phyloP scores from a whole-genome alignment of 2,113 vertebrate species.

The Pollimyrus isidori region DNA sequence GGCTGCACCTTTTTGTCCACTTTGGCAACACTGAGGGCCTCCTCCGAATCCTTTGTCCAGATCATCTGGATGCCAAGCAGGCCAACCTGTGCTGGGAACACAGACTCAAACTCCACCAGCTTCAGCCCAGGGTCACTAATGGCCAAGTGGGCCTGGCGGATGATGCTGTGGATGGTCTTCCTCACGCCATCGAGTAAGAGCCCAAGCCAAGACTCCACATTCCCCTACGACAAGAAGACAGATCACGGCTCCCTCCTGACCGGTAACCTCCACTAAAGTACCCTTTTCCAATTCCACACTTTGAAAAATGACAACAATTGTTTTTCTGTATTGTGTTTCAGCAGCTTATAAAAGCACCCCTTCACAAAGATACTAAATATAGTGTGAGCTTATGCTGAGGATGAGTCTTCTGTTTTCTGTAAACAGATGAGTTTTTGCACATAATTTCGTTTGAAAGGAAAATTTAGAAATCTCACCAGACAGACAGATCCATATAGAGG shows the following conservation, averaged over 20 bases:
- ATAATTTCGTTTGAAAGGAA: neutral
- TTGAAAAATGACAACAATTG: neutral
- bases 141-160: constrained; percentile 52
- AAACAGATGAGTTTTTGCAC: neutral
- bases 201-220: constrained; percentile 59
- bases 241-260: neutral
- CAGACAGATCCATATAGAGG: neutral
- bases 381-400: neutral
- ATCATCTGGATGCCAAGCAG: constrained; percentile 82
- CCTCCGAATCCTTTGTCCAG: constrained; percentile 80
- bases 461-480: neutral
- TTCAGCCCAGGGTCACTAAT: constrained; percentile 57
- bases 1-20: constrained; percentile 62
- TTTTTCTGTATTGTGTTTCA: neutral
- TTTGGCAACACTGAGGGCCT: constrained; percentile 69
- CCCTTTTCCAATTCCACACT: neutral
- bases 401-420: no score
- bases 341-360: neutral
- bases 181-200: constrained; percentile 56
- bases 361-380: neutral
- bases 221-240: constrained; percentile 44
- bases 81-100: constrained; percentile 77
- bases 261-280: neutral
- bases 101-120: constrained; percentile 65
- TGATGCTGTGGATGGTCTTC: constrained; percentile 58